These are phyloP conservation scores for Myrmecobius fasciatus DNA, from an alignment of 2,113 vertebrate species.

Conservation along the genomic window DNA sequence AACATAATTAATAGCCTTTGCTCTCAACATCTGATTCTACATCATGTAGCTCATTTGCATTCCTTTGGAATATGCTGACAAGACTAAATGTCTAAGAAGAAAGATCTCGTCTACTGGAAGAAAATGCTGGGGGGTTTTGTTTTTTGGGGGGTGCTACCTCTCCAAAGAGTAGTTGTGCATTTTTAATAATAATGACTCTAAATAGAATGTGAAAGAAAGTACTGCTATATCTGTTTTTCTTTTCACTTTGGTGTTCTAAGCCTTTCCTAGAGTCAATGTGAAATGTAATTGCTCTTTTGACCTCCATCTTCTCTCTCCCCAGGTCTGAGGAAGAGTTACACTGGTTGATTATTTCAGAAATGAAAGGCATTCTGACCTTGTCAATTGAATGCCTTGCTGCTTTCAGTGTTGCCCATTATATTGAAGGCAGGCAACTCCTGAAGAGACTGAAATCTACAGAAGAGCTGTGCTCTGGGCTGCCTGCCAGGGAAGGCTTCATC, in stretches of 20 bases:
- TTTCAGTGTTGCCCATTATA: constrained; percentile 88
- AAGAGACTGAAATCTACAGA: constrained; percentile 82
- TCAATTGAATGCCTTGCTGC: constrained; percentile 83
- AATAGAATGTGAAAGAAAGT: constrained; percentile 76
- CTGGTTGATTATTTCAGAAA: constrained; percentile 89
- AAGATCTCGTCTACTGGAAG: constrained; percentile 76
- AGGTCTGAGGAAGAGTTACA: constrained; percentile 88
- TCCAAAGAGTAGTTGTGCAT: constrained; percentile 72
- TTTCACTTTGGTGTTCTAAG: constrained; percentile 82
- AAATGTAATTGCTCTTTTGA: constrained; percentile 92
- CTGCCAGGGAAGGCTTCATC: constrained; percentile 84
- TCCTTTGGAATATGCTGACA: constrained; percentile 84
- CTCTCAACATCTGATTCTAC: constrained; percentile 81
- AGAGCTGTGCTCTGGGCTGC: constrained; percentile 82
- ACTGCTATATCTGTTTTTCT: constrained; percentile 73
- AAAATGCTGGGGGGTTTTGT: constrained; percentile 65
- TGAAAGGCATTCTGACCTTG: constrained; percentile 90
- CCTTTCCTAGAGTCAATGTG: constrained; percentile 86
- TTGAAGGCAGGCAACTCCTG: constrained; percentile 85
- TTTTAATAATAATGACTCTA: constrained; percentile 82
- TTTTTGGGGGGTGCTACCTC: constrained; percentile 55
- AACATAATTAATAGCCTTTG: constrained; percentile 85
- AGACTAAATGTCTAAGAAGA: constrained; percentile 80
- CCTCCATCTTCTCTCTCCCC: constrained; percentile 88
- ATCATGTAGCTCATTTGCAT: constrained; percentile 84